These are phyloP conservation scores for Dromius quadrimaculatus DNA, from an alignment of 2,888 invertebrate genomes.

Conservation along the genomic window DNA sequence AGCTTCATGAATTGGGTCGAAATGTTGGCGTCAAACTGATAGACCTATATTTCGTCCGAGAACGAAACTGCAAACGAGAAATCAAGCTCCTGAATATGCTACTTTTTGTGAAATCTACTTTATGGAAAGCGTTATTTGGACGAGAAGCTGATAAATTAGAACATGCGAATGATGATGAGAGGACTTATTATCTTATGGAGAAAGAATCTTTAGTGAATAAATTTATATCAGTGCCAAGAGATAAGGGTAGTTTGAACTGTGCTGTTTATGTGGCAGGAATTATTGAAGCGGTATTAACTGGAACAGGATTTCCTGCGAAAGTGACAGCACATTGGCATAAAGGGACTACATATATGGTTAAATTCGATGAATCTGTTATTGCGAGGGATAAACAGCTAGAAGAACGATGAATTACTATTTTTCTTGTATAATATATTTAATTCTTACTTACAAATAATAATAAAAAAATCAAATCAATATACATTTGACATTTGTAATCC, in stretches of 20 bases:
- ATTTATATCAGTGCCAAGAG: slow-evolving; percentile 97
- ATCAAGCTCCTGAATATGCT: slow-evolving; percentile 95
- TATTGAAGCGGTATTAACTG: slow-evolving; percentile 93
- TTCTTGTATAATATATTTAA: not conserved
- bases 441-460: no score
- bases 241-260: slow-evolving; percentile 97
- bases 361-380: slow-evolving; percentile 94
- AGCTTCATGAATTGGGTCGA: slow-evolving; percentile 94
- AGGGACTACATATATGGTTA: slow-evolving; percentile 99
- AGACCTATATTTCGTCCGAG: slow-evolving; percentile 93
- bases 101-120: slow-evolving; percentile 92
- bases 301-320: slow-evolving; percentile 96
- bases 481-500: no score
- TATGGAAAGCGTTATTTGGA: slow-evolving; percentile 98
- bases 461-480: no score
- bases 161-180: slow-evolving; percentile 98
- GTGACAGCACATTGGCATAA: slow-evolving; percentile 99
- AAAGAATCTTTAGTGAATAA: slow-evolving; percentile 96
- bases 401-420: slow-evolving; percentile 75
- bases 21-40: slow-evolving; percentile 95
- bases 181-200: slow-evolving; percentile 98
- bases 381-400: slow-evolving; percentile 91
- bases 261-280: slow-evolving; percentile 99
- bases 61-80: slow-evolving; percentile 94
- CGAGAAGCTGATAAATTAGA: slow-evolving; percentile 99